Base-by-base conservation (phyloP, 2,113 vertebrate genomes). In the Coreoperca whiteheadi region DNA sequence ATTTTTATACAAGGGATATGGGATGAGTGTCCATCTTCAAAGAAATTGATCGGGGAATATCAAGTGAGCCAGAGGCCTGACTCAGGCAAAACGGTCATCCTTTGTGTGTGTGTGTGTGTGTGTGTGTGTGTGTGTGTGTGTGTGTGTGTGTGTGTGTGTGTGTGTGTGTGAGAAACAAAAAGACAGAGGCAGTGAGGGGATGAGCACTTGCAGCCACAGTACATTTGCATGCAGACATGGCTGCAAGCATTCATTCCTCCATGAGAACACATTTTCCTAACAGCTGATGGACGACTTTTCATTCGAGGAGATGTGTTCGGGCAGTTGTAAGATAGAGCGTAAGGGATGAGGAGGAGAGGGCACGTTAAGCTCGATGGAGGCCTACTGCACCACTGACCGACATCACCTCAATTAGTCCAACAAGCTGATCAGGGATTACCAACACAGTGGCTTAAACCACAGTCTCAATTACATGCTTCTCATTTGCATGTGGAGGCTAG, bases 1-100 rank as follows among this genome's bases (percentile, higher is more conserved):
- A 51, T 90, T 93, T 88, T 73, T 74, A 82, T 88, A 75, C 77
- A 81, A 79, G 80, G 85, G 88, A 89, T 85, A 87, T 69, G 50
- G 79, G 74, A 91, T 89, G 89, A 91, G 83, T 77, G 88, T 91
- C 79, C 84, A 80, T 92, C 92, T 94, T 91, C 86, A 80, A 82
- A 85, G 81, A 74, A 83, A 94, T 92, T 84, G 75, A 94, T 92
- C 65, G 18, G 70, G 74, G 83, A 91, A 87, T 89, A 89, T 87
- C 82, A 87, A 91, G 89, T 81, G 81, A 89, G 91, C 79, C 86
- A 83, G 90, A 90, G 81, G 88, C 86, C 93, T 94, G 93, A 95
- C 90, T 94, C 91, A 95, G 92, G 89, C 71, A 57, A 90, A 94
- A 64, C 53, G 28, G n/a, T 74, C 50, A 71, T 77, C 72, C 71